These are phyloP conservation scores for Aselliscus stoliczkanus DNA, from an alignment of 2,797 vertebrate genomes.

Conservation along the genomic window DNA sequence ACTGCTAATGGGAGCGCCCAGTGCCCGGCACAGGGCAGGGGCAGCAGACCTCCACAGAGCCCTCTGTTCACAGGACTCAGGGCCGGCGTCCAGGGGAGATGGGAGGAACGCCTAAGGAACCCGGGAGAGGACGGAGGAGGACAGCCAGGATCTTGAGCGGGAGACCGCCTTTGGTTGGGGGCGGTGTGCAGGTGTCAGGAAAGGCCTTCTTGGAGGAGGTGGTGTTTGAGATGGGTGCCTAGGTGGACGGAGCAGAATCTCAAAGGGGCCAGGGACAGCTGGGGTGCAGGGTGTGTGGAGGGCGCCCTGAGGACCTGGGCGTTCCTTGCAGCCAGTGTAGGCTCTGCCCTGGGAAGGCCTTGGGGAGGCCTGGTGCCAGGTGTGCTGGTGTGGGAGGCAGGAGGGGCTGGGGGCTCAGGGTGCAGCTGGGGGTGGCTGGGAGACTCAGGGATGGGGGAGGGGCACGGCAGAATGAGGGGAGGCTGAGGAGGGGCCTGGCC, in stretches of 20 bases:
- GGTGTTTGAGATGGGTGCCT: not conserved
- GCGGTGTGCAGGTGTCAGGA: fast-evolving
- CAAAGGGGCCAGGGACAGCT: not conserved
- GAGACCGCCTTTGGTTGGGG: not conserved
- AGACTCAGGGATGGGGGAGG: not conserved
- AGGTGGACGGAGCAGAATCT: not conserved
- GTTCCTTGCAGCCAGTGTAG: not conserved
- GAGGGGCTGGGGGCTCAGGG: not conserved
- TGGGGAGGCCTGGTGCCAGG: not conserved
- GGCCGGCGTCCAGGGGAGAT: not conserved
- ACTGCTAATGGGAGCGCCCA: fast-evolving
- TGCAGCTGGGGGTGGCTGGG: not conserved
- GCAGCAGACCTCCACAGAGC: not conserved
- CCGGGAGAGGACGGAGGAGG: not conserved
- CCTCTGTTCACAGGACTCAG: not conserved
- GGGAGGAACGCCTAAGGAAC: not conserved
- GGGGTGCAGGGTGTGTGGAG: not conserved
- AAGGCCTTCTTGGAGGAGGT: not conserved
- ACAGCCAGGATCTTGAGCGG: not conserved
- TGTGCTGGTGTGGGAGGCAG: fast-evolving
- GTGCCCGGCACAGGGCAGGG: not conserved
- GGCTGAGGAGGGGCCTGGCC: not conserved
- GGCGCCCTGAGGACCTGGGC: not conserved
- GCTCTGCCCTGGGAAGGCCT: not conserved
- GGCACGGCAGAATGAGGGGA: too few relatives aligned